Evolutionary conservation across 2,888 invertebrate species (phyloP).

Genomic region (Aelia acuminata): DNA sequence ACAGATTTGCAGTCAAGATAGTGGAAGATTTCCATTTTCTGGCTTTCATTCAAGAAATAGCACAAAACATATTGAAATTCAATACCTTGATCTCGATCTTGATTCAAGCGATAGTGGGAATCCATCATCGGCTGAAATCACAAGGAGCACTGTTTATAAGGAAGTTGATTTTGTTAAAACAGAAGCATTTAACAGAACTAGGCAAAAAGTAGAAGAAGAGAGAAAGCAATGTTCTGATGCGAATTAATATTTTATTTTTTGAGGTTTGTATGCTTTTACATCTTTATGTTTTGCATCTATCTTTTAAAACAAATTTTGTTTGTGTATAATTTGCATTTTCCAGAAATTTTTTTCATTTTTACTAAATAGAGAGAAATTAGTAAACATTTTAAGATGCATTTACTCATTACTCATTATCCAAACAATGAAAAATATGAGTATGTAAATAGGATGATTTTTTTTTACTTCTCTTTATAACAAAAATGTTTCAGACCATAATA

Average conservation of each 20-base stretch:
- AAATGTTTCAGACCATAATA: too few species aligned
- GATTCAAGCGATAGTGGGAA: slow-evolving; percentile 70
- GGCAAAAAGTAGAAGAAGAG: slow-evolving; percentile 83
- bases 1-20: slow-evolving; percentile 70
- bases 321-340: background rate
- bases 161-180: slow-evolving; percentile 95
- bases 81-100: slow-evolving; percentile 90
- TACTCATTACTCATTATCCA: too few species aligned
- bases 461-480: too few species aligned
- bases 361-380: too few species aligned
- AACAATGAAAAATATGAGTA: too few species aligned
- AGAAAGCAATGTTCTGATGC: slow-evolving; percentile 70
- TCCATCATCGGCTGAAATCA: slow-evolving; percentile 59
- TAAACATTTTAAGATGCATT: too few species aligned
- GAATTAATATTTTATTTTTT: slow-evolving; percentile 12
- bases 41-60: slow-evolving; percentile 55
- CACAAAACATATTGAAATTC: slow-evolving; percentile 71
- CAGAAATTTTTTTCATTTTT: too few species aligned
- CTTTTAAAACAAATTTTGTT: background rate
- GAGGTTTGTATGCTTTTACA: slow-evolving; percentile 11
- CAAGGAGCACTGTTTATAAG: slow-evolving; percentile 69
- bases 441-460: too few species aligned
- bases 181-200: slow-evolving; percentile 89
- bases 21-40: slow-evolving; percentile 68
- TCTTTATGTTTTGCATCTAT: background rate